A percentile compares a stretch with the other conserved stretches of the same genome.
phyloP scores from a whole-genome alignment of 2,797 vertebrate genomes.

The Squalus acanthias region DNA sequence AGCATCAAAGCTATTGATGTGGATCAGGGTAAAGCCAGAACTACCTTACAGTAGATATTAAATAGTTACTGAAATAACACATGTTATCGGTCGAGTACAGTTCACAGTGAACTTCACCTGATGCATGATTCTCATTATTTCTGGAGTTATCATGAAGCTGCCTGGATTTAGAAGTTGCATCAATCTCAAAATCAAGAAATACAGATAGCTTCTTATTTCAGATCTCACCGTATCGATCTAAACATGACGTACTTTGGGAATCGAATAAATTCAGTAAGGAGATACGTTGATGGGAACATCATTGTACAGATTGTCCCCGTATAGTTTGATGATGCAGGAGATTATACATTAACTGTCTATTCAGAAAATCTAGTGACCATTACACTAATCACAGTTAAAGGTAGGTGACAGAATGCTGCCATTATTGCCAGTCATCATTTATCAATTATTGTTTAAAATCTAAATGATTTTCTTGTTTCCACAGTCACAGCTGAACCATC shows the following conservation, averaged over 20 bases:
- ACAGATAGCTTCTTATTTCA: no score
- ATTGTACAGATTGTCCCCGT: no score
- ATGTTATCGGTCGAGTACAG: no score
- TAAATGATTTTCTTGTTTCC: no score
- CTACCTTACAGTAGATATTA: no score
- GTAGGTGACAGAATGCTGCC: not conserved
- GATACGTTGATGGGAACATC: no score
- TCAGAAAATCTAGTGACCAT: not conserved
- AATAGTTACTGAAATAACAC: no score
- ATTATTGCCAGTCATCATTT: not conserved
- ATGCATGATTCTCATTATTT: not conserved
- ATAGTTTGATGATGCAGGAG: not conserved
- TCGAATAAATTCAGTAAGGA: not conserved
- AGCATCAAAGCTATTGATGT: no score
- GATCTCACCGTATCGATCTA: not conserved
- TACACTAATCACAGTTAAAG: not conserved
- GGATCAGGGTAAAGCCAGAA: no score
- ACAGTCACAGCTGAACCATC: no score
- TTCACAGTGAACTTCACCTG: not conserved
- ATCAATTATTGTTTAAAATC: not conserved
- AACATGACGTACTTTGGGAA: not conserved
- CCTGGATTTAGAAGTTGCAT: not conserved
- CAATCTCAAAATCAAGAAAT: no score
- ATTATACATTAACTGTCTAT: not conserved
- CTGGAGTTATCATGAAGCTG: not conserved